These are phyloP conservation scores for Astyanax mexicanus DNA, from an alignment of 2,797 vertebrate genomes.

Conservation along the genomic window DNA sequence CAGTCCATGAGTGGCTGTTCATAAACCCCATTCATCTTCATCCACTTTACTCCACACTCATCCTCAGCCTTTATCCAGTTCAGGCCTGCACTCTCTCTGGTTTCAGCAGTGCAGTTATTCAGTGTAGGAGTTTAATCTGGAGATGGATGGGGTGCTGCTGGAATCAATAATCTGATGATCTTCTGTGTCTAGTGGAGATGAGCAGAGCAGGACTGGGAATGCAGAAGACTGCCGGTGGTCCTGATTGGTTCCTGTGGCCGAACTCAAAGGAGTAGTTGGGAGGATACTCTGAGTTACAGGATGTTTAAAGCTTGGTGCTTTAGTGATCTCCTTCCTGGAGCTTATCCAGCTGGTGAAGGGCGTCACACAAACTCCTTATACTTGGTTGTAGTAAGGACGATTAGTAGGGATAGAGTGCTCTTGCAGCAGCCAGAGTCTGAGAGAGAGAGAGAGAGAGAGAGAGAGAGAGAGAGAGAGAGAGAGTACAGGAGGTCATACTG, in stretches of 20 bases:
- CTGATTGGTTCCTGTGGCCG: background rate
- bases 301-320: background rate
- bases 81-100: background rate
- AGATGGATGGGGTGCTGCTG: conserved; percentile 20
- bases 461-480: no score
- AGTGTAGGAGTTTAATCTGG: background rate
- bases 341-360: no score
- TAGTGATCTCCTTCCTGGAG: background rate
- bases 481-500: no score
- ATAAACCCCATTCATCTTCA: background rate
- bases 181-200: background rate
- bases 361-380: no score
- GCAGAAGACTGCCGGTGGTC: background rate
- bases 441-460: no score
- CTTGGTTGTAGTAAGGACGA: no score
- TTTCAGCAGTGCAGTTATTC: background rate
- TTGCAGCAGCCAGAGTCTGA: no score
- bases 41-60: background rate
- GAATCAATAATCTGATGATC: conserved; percentile 29
- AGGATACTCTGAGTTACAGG: background rate
- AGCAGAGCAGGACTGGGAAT: background rate
- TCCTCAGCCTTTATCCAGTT: background rate
- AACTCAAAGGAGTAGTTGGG: background rate
- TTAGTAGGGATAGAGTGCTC: no score
- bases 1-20: background rate